Evolutionary conservation across 1,140 invertebrate genomes (phyloP), one percentile per base, ranked within the genome.

Genomic region (Gryllus bimaculatus): DNA sequence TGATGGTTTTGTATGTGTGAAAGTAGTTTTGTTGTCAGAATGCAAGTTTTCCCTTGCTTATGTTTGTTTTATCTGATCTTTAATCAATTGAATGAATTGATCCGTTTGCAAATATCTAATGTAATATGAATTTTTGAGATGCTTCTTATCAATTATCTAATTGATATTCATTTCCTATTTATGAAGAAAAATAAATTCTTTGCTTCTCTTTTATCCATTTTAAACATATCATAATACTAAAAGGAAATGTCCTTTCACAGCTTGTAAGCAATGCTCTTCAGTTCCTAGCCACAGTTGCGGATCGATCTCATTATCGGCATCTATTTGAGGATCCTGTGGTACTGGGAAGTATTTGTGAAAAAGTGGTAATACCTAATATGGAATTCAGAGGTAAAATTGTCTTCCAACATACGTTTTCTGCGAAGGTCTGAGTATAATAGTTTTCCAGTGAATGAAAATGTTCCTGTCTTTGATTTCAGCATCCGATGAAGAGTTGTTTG

Each of bases 351-450:
- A 98, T 99, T 81, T 99, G 98, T 86, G 95, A 99, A 85, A 98
- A 98, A 88, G 95, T 99, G 21, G 95, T 99, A 84, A 96, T 99
- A 81, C 97, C 98, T 0, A 99, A 99, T 85, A 96, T 99, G 91
- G 93, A 98, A 86, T 97, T 99, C 82, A 89, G 97, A 90, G 90
- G 94, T 95, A 88, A 85, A 66, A 73, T 78, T 49, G 18, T 49
- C 20, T 4, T 78, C 6, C 3, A 18, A 49, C 49, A 15, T 48
- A 18, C 8, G n/a, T 48, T 79, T 78, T 21, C 48, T 26, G 12
- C 8, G 47, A 5, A 47, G 2, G 3, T 79, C 2, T 0, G 20
- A 18, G 49, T 79, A 77, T 54, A 18, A 76, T 49, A 49, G 77
- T 54, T 80, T 79, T 74, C 80, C 73, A 78, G 82, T 81, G 26